Conservation (phyloP, 2,113 vertebrate species). For the Eretmochelys imbricata region DNA sequence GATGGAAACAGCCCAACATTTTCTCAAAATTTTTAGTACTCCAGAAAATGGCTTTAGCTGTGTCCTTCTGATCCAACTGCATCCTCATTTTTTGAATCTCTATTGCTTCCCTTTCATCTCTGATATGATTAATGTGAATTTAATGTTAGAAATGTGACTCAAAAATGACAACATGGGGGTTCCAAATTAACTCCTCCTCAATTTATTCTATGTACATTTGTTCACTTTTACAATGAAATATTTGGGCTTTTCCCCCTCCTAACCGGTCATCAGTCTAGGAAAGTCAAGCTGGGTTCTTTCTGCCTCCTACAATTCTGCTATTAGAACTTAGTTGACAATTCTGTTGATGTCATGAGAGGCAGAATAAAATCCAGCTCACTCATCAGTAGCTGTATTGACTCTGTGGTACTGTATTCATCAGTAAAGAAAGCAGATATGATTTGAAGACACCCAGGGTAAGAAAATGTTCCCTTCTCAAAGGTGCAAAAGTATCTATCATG, state of each 20-base stretch:
- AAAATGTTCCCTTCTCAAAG: neutral
- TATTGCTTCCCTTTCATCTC: constrained; percentile 25
- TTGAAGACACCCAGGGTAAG: neutral
- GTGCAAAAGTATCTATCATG: constrained; percentile 16
- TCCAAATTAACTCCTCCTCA: neutral
- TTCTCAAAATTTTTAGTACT: neutral
- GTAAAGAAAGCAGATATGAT: neutral
- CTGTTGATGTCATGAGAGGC: constrained; percentile 25
- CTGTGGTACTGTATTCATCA: neutral
- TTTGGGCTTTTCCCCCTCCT: neutral
- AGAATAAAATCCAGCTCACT: constrained; percentile 47
- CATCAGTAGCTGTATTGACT: constrained; percentile 33
- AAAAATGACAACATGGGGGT: neutral
- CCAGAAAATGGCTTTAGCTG: neutral
- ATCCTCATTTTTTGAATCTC: constrained; percentile 24
- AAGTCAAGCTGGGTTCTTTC: constrained; percentile 46
- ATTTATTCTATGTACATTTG: neutral
- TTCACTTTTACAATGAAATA: neutral
- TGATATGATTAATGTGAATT: neutral
- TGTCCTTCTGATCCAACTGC: neutral
- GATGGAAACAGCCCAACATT: neutral
- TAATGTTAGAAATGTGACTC: neutral
- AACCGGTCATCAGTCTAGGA: neutral
- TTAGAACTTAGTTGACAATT: constrained; percentile 50
- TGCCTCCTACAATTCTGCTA: constrained; percentile 22